Conservation (phyloP, 2,888 invertebrate genomes). For the Hyalella azteca region DNA sequence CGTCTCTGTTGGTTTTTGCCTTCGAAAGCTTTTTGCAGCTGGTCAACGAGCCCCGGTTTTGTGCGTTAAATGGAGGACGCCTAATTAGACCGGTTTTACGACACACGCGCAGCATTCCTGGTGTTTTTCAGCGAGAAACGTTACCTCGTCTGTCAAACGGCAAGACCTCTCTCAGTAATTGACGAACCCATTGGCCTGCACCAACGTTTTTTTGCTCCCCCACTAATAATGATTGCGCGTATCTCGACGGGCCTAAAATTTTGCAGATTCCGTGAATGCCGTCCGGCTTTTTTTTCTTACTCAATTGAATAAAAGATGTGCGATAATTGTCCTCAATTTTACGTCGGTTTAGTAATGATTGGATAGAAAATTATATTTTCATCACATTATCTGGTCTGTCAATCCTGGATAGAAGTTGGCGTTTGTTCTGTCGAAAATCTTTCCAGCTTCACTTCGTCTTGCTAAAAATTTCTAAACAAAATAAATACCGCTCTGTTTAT, state of each 20-base stretch:
- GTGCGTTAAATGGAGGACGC: slow-evolving; percentile 3
- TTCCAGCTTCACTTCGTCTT: too few relatives aligned
- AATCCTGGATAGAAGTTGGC: too few relatives aligned
- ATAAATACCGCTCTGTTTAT: too few relatives aligned
- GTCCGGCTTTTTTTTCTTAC: too few relatives aligned
- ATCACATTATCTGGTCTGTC: too few relatives aligned
- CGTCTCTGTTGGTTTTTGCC: background rate
- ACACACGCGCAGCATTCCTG: slow-evolving; percentile 20
- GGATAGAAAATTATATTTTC: too few relatives aligned
- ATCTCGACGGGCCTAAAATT: background rate
- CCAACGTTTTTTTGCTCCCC: background rate
- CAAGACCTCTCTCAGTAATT: slow-evolving; percentile 29
- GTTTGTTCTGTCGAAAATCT: too few relatives aligned
- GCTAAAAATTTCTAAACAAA: too few relatives aligned
- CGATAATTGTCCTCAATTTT: too few relatives aligned
- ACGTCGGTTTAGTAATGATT: too few relatives aligned
- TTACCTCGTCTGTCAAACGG: slow-evolving; percentile 33
- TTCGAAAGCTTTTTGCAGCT: too few relatives aligned
- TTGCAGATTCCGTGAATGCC: background rate
- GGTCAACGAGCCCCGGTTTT: slow-evolving; percentile 27
- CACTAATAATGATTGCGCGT: slow-evolving; percentile 5
- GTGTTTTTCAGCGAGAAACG: slow-evolving; percentile 8
- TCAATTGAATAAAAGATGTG: too few relatives aligned
- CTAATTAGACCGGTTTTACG: slow-evolving; percentile 36
- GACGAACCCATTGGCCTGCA: slow-evolving; percentile 19